Evolutionary conservation across 1,140 invertebrate species (phyloP).

Genomic region (Antheraea pernyi): DNA sequence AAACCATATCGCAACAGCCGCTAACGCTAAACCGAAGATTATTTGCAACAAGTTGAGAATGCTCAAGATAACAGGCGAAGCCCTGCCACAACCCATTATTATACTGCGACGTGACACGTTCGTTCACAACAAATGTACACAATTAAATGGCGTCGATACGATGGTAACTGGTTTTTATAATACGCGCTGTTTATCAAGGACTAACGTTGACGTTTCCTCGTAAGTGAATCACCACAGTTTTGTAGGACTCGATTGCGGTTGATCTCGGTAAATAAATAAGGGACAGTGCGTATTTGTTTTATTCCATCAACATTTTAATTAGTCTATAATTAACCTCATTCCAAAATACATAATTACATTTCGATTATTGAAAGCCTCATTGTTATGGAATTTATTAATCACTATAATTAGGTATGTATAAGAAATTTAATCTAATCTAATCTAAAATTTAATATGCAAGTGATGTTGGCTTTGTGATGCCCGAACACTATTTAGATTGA

Average conservation of each 20-base stretch:
- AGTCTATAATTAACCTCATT: not conserved
- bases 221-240: not conserved
- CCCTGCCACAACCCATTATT: slow-evolving; percentile 10
- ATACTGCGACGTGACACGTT: slow-evolving; percentile 24
- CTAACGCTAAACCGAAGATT: slow-evolving; percentile 47
- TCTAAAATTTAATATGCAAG: too few species aligned
- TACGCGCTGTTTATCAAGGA: not conserved
- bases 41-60: slow-evolving; percentile 50
- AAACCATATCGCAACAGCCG: slow-evolving; percentile 56
- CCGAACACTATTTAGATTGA: too few species aligned
- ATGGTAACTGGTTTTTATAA: slow-evolving; percentile 6
- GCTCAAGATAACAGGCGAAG: slow-evolving; percentile 35
- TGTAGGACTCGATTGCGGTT: not conserved
- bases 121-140: slow-evolving; percentile 24
- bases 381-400: not conserved
- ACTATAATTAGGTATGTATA: too few species aligned
- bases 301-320: not conserved
- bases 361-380: not conserved
- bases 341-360: not conserved
- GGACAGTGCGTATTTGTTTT: not conserved
- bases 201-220: not conserved
- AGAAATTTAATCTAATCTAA: too few species aligned
- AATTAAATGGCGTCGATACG: slow-evolving; percentile 55
- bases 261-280: not conserved
- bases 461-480: too few species aligned